Percentiles rank a stretch among this genome's conserved stretches.
Conservation (phyloP, 2,797 vertebrate species). For the Muscicapa striata region DNA sequence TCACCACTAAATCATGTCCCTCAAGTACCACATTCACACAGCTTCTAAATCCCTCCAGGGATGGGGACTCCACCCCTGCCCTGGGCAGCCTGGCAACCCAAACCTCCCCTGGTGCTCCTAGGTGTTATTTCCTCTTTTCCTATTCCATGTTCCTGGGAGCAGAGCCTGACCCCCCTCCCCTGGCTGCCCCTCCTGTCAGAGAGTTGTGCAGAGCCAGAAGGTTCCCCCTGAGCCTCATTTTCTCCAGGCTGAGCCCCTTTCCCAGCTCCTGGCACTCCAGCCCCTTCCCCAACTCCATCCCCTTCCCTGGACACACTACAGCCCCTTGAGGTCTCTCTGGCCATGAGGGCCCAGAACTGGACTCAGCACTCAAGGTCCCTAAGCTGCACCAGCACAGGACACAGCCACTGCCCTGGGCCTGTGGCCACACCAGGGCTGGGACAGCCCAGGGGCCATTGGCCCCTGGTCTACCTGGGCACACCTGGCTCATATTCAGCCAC, state of each 20-base stretch:
- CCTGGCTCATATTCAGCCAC: neutral
- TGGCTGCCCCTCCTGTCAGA: neutral
- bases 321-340: neutral
- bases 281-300: fast-evolving
- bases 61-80: neutral
- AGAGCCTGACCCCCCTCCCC: fast-evolving
- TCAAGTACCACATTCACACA: neutral
- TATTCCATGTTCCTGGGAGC: neutral
- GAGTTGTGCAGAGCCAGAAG: neutral
- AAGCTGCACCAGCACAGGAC: neutral
- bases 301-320: neutral
- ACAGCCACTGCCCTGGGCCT: neutral
- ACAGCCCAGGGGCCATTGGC: neutral
- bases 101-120: neutral
- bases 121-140: neutral
- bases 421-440: neutral
- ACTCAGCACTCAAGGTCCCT: fast-evolving
- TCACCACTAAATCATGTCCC: neutral
- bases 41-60: neutral
- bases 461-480: neutral
- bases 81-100: neutral
- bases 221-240: neutral
- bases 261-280: neutral
- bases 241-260: neutral
- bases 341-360: neutral